These are phyloP conservation scores for Cryptoblepharus egeriae DNA, from an alignment of 2,797 vertebrate species.

Conservation along the genomic window DNA sequence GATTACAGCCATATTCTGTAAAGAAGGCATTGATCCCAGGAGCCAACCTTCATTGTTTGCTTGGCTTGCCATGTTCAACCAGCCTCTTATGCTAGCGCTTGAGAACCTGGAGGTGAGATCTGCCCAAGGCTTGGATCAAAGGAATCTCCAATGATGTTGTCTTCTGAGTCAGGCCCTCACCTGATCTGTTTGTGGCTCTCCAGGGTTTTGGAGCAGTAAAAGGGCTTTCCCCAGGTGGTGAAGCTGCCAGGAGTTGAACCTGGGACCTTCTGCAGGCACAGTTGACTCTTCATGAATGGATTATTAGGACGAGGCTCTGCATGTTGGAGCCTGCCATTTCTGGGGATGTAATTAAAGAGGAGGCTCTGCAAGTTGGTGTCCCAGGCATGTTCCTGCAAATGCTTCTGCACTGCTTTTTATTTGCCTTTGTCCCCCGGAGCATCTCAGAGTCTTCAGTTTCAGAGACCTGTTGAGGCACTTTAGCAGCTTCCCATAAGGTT, in stretches of 20 bases:
- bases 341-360: conserved; percentile 30
- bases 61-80: too few species aligned
- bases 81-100: background rate
- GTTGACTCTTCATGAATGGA: background rate
- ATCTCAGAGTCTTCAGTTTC: conserved; percentile 50
- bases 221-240: too few species aligned
- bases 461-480: conserved; percentile 52
- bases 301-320: background rate
- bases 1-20: too few species aligned
- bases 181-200: too few species aligned
- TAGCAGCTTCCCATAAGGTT: conserved; percentile 30
- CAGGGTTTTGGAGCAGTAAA: too few species aligned
- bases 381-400: conserved; percentile 50
- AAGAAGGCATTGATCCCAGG: too few species aligned
- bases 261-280: too few species aligned
- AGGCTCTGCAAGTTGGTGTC: conserved; percentile 1
- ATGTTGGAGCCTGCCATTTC: background rate
- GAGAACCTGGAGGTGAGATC: background rate
- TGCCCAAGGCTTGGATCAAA: too few species aligned
- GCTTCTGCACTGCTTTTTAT: background rate
- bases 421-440: conserved; percentile 47
- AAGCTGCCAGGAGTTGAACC: too few species aligned
- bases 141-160: too few species aligned
- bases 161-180: too few species aligned
- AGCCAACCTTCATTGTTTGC: too few species aligned